Evolutionary conservation across 1,140 invertebrate species (phyloP), one percentile per base, ranked within the genome.

Genomic region (Mercenaria mercenaria): DNA sequence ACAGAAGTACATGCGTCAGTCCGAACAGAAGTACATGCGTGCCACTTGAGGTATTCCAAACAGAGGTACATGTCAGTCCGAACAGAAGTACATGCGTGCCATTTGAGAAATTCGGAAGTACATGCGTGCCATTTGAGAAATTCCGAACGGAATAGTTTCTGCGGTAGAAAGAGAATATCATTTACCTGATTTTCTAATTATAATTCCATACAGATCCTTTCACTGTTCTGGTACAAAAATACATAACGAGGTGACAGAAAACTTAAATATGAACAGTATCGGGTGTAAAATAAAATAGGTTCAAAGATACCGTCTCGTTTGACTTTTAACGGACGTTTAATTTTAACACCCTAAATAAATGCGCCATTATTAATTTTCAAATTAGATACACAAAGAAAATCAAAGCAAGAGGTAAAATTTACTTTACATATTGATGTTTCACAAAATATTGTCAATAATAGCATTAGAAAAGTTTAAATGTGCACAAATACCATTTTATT

Each of bases 391-490:
- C 67, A 85, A 72, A 56, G 41, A 50, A 83, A 85, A 85, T 85
- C 83, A 50, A 85, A 85, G 69, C 50, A 26, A n/a, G 41, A 32
- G n/a, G 29, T 15, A 85, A 74, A 72, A 52, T 39, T 85, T 85
- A 50, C 61, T 74, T 85, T 52, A 85, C 67, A 47, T 72, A 85
- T 85, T 85, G 64, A 74, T 43, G 47, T 85, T 85, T 85, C 83
- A 76, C 83, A 85, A 56, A 52, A 74, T 56, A 56, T n/a, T 74
- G 83, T 74, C 83, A 85, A 85, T 85, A 76, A 50, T 74, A 20
- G 13, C 50, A 32, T 37, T 56, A 34, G 67, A 72, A 74, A n/a
- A 10, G 64, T 72, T 74, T 85, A 50, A 76, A 85, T n/a, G 20
- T 34, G 47, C 43, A n/a, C 56, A 29, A 61, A 61, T 43, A n/a